A percentile compares a stretch with the other conserved stretches of the same genome.
Evolutionary conservation across 1,140 invertebrate genomes (phyloP).

Genomic region (Sarcophaga bullata): DNA sequence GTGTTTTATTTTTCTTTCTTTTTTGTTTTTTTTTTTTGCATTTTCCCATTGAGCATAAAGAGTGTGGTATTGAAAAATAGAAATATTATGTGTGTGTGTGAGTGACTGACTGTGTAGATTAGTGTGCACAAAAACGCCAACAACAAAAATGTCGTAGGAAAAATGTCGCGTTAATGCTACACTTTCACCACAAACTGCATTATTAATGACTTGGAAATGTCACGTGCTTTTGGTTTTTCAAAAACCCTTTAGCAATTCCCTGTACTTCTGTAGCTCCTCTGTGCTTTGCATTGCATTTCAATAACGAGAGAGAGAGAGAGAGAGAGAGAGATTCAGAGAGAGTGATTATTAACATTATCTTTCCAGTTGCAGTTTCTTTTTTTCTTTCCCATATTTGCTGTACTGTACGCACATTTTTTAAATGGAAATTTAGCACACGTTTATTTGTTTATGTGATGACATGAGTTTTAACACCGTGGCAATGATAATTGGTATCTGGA

Average conservation of each 20-base stretch:
- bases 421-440: too few relatives aligned
- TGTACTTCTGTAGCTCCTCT: background rate
- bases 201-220: constrained; percentile 39
- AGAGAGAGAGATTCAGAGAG: too few relatives aligned
- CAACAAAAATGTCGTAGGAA: background rate
- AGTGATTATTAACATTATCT: too few relatives aligned
- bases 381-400: too few relatives aligned
- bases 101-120: background rate
- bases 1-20: too few relatives aligned
- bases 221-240: constrained; percentile 33
- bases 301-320: too few relatives aligned
- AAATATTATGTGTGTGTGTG: background rate
- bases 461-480: too few relatives aligned
- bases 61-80: background rate
- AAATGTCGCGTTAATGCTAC: constrained; percentile 30
- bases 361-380: too few relatives aligned
- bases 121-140: background rate
- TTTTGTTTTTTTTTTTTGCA: background rate
- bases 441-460: too few relatives aligned
- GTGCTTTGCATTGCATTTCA: too few relatives aligned
- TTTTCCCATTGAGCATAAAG: background rate
- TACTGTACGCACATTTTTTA: too few relatives aligned
- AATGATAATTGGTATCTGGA: too few relatives aligned
- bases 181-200: constrained; percentile 40
- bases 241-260: constrained; percentile 12